phyloP scores from a whole-genome alignment of 1,140 invertebrate genomes.

The Amyelois transitella region DNA sequence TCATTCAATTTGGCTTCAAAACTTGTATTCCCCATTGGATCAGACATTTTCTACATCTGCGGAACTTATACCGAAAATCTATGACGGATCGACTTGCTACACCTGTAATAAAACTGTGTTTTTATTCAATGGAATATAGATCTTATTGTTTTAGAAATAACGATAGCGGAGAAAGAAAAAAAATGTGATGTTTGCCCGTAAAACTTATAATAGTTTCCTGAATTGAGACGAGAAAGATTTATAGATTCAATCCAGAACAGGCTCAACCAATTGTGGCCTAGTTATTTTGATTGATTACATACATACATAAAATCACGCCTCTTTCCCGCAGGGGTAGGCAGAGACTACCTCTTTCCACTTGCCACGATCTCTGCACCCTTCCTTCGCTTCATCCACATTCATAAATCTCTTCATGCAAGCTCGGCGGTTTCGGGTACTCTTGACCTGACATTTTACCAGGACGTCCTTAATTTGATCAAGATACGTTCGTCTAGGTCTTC shows the following conservation, averaged over 20 bases:
- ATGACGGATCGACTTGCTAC: not conserved
- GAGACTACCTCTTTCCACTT: too few species aligned
- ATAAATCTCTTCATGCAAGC: too few species aligned
- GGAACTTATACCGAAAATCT: not conserved
- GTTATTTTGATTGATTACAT: not conserved
- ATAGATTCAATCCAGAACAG: not conserved
- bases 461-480: too few species aligned
- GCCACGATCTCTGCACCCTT: too few species aligned
- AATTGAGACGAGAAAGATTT: not conserved
- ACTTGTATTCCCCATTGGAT: not conserved
- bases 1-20: not conserved
- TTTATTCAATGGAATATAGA: not conserved
- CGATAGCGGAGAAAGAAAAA: not conserved
- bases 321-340: too few species aligned
- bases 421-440: too few species aligned
- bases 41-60: not conserved
- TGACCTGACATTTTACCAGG: too few species aligned
- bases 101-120: not conserved
- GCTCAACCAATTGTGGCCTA: not conserved
- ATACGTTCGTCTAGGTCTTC: too few species aligned
- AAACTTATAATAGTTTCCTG: not conserved
- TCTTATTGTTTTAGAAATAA: not conserved
- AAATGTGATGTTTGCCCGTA: not conserved
- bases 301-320: too few species aligned
- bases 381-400: too few species aligned